Conservation (phyloP, 1,140 invertebrate species). For the Dendrolimus kikuchii region DNA sequence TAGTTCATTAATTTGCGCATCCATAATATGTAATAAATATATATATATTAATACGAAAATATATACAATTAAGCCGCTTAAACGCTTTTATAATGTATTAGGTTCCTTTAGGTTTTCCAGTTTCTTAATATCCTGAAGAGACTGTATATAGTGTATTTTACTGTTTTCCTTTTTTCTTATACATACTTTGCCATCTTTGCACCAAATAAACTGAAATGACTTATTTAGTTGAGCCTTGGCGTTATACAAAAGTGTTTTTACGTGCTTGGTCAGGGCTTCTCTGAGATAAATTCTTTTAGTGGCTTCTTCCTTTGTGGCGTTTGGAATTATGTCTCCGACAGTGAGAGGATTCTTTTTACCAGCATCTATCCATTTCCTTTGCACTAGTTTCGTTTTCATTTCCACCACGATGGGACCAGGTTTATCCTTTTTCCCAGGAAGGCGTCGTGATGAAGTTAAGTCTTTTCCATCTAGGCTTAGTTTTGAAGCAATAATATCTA, state of each 20-base stretch:
- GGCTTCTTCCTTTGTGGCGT: constrained; percentile 17
- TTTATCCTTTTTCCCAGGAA: constrained; percentile 17
- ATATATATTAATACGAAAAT: not conserved
- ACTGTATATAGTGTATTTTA: constrained; percentile 22
- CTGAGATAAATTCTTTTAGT: constrained; percentile 21
- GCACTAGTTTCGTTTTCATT: constrained; percentile 13
- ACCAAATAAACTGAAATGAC: constrained; percentile 25
- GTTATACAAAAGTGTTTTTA: constrained; percentile 25
- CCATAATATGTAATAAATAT: constrained; percentile 4
- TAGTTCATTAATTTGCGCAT: constrained; percentile 15
- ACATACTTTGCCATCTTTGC: constrained; percentile 25
- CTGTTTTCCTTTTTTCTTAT: constrained; percentile 15
- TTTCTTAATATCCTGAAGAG: constrained; percentile 13
- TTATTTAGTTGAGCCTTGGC: constrained; percentile 16
- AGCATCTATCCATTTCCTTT: constrained; percentile 18
- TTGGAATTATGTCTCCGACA: constrained; percentile 12
- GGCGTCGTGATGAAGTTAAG: constrained; percentile 10
- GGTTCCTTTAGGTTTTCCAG: not conserved
- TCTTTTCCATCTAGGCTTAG: constrained; percentile 12
- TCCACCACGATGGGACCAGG: constrained; percentile 17
- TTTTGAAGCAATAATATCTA: constrained; percentile 14
- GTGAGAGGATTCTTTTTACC: constrained; percentile 16
- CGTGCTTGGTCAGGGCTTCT: constrained; percentile 28
- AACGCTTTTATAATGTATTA: not conserved
- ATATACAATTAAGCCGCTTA: not conserved